These are phyloP conservation scores for Drosophila malerkotliana DNA, from an alignment of 1,140 invertebrate genomes.

Conservation along the genomic window DNA sequence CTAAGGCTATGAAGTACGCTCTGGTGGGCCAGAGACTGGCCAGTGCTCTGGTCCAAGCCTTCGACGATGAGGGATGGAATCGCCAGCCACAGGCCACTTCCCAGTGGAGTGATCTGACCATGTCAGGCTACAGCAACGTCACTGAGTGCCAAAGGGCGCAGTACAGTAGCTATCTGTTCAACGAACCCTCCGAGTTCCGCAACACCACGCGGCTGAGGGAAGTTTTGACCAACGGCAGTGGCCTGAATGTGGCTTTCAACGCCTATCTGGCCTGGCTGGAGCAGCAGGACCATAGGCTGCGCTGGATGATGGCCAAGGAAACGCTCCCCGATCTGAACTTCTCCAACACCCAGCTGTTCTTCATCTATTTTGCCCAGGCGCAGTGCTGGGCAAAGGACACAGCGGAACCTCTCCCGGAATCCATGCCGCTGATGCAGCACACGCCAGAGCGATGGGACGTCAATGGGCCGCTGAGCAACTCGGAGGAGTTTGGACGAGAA, in stretches of 20 bases:
- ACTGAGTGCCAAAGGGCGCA: constrained; percentile 96
- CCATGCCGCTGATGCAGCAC: constrained; percentile 60
- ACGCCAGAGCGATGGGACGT: constrained; percentile 67
- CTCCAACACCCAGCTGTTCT: constrained; percentile 89
- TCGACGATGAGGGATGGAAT: constrained; percentile 98
- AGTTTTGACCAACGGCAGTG: constrained; percentile 88
- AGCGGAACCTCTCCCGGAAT: constrained; percentile 40
- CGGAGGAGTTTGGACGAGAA: constrained; percentile 66
- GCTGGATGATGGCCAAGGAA: constrained; percentile 42
- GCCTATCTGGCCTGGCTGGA: constrained; percentile 84
- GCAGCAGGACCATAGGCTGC: constrained; percentile 29
- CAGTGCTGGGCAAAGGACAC: constrained; percentile 57
- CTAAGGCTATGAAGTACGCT: constrained; percentile 95
- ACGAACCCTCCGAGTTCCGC: constrained; percentile 85
- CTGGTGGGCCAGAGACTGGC: constrained; percentile 98
- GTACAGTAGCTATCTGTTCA: constrained; percentile 86
- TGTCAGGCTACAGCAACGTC: constrained; percentile 92
- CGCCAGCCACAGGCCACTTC: constrained; percentile 39
- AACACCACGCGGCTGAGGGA: constrained; percentile 88
- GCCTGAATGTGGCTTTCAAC: constrained; percentile 86
- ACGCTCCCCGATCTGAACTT: constrained; percentile 69
- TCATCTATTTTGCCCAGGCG: constrained; percentile 88
- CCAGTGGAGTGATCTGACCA: constrained; percentile 98
- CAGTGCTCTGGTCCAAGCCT: constrained; percentile 96
- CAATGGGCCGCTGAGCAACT: constrained; percentile 71